These are phyloP conservation scores for Astyanax mexicanus DNA, from an alignment of 2,797 vertebrate species.

Conservation along the genomic window DNA sequence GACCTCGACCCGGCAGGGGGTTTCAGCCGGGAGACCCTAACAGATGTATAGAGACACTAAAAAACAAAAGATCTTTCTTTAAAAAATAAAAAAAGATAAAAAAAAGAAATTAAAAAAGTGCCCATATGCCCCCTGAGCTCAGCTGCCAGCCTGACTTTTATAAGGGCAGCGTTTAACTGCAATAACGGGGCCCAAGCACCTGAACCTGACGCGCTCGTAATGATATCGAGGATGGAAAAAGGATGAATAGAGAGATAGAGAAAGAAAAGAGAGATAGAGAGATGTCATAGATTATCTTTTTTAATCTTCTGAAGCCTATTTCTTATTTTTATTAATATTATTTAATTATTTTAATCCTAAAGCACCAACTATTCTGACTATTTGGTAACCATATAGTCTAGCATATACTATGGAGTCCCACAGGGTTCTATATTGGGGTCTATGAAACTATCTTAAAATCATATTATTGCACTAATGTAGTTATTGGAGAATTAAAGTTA, in stretches of 20 bases:
- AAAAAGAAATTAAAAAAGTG: background rate
- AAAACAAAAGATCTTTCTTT: background rate
- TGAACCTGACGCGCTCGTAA: background rate
- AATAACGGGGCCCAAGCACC: background rate
- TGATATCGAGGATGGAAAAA: background rate
- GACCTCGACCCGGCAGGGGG: background rate
- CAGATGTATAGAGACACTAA: background rate
- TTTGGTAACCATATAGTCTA: too few species aligned
- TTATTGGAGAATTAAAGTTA: too few species aligned
- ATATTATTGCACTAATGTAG: too few species aligned
- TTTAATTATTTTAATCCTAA: too few species aligned
- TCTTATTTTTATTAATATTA: too few species aligned
- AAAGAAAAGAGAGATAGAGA: conserved; percentile 42
- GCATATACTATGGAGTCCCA: too few species aligned
- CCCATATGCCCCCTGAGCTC: background rate
- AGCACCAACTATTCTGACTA: too few species aligned
- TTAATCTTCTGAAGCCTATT: too few species aligned
- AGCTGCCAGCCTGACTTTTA: background rate
- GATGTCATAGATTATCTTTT: too few species aligned
- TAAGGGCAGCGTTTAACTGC: background rate
- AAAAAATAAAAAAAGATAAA: background rate
- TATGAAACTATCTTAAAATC: too few species aligned
- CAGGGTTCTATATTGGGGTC: too few species aligned
- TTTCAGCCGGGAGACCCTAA: background rate
- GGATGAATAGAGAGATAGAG: conserved; percentile 15